Conservation (phyloP, 2,113 vertebrate species). For the Telmatochromis sp. region DNA sequence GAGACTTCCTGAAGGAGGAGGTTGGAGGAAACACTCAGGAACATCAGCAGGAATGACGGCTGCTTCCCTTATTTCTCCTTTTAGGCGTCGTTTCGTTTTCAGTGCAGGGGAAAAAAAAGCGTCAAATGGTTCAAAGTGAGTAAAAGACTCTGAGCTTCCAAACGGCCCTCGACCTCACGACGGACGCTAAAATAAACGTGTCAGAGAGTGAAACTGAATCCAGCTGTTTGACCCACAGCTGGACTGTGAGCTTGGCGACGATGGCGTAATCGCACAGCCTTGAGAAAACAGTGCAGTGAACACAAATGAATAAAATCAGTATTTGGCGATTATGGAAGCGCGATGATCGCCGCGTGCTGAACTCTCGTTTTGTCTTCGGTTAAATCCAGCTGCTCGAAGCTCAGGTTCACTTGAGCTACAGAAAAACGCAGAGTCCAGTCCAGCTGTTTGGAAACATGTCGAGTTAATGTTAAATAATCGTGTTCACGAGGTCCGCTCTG, state of each 20-base stretch:
- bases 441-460: background rate
- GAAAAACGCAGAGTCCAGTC: background rate
- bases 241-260: background rate
- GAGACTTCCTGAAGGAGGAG: background rate
- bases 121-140: background rate
- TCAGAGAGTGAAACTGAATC: background rate
- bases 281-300: background rate
- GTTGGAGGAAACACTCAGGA: background rate
- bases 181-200: background rate
- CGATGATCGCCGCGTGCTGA: accelerated
- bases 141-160: background rate
- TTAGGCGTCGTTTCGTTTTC: accelerated
- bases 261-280: background rate
- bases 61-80: background rate
- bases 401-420: background rate
- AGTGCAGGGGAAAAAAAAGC: background rate
- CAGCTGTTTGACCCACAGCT: background rate
- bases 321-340: background rate
- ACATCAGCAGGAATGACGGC: background rate
- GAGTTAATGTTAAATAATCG: background rate
- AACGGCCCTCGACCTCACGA: accelerated
- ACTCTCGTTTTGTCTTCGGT: accelerated
- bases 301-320: background rate
- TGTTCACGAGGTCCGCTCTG: accelerated
- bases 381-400: background rate